Evolutionary conservation across 2,888 invertebrate species (phyloP), one percentile per base, ranked within the genome.

Genomic region (Sisyra terminalis): DNA sequence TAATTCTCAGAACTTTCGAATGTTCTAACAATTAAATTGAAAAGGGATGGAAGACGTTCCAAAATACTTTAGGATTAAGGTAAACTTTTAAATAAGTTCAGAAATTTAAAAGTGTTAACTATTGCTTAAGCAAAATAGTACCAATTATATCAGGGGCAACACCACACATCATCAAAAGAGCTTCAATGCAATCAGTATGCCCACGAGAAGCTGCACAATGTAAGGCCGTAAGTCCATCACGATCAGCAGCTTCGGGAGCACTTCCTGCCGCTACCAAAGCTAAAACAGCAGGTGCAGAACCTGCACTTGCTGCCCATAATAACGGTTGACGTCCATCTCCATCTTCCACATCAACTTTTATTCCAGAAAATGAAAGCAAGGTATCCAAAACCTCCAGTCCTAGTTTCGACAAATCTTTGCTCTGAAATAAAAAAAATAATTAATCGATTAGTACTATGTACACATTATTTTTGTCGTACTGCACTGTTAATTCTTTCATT

Each of bases 181-280:
- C 82, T 55, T 93, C 92, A 41, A 93, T 71, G 53, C 92, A 92
- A 55, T 89, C 85, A 0, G 84, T 83, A 58, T 96, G 94, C 1
- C 97, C 97, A 43, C 96, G 73, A 2, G 93, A 94, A 0, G 97
- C 93, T 0, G 96, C 94, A 61, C 97, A 97, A 57, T 98, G 97
- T 17, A 98, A 64, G 0, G 94, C 94, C 42, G 93, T 93, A 4
- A 98, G 66, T 1, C 93, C 93, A 57, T 97, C 96, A 57, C 87
- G 85, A 60, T 93, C 93, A 32, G 79, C 70, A 31, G 84, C 78
- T 55, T 84, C 79, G 3, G 88, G 79, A 42, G 76, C 72, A 1
- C 89, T 85, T 2, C 90, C 90, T 0, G 86, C 84, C 57, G 89
- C 84, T 11, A 92, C 78, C 45, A 98, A 64, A 0, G 89, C 82